Percentiles rank a stretch among this genome's conserved stretches.
phyloP scores from a whole-genome alignment of 2,113 vertebrate genomes.

The Vidua chalybeata region DNA sequence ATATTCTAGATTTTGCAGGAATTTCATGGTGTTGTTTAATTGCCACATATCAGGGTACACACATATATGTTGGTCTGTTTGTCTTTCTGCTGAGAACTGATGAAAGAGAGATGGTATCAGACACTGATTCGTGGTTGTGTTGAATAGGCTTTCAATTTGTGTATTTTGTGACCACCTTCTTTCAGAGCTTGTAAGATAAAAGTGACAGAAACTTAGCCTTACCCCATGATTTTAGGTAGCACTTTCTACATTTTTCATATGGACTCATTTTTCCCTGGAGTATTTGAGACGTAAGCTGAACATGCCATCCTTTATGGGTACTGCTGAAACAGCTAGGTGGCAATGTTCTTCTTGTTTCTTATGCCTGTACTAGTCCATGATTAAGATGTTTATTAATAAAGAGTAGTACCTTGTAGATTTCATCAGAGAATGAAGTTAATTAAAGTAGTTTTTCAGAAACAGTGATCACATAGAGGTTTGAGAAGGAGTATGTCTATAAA shows the following conservation, averaged over 20 bases:
- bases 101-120: conserved; percentile 48
- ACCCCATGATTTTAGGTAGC: not conserved
- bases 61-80: not conserved
- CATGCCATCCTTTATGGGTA: not conserved
- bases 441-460: conserved; percentile 43
- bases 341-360: conserved; percentile 70
- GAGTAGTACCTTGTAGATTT: conserved; percentile 20
- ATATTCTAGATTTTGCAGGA: conserved; percentile 31
- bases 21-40: not conserved
- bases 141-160: not conserved
- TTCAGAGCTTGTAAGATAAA: not conserved
- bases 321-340: conserved; percentile 60
- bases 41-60: not conserved
- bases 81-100: conserved; percentile 44
- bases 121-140: not conserved
- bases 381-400: conserved; percentile 58
- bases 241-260: not conserved
- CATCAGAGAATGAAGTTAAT: conserved; percentile 10
- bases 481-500: not conserved
- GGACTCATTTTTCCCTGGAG: not conserved
- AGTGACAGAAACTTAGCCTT: not conserved
- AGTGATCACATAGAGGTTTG: not conserved
- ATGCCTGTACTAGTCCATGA: not conserved
- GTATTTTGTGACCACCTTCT: not conserved
- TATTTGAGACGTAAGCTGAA: not conserved